Evolutionary conservation across 1,140 invertebrate species (phyloP).

Genomic region (Anastatus disparis): DNA sequence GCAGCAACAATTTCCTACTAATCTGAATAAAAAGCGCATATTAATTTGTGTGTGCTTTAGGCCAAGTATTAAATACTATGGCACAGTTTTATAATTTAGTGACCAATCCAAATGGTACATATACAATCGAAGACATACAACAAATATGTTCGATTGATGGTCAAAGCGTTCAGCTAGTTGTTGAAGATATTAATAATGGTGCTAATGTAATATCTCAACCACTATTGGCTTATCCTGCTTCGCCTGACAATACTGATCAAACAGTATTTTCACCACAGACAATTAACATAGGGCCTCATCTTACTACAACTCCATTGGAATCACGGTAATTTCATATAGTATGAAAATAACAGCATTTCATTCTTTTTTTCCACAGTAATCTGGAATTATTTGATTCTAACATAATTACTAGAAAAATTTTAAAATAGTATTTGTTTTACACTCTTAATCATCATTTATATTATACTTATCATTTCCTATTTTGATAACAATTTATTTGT

Average conservation of each 20-base stretch:
- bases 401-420: too few species aligned
- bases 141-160: constrained; percentile 58
- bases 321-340: constrained; percentile 56
- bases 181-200: constrained; percentile 60
- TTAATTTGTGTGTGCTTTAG: constrained; percentile 38
- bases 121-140: constrained; percentile 58
- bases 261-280: constrained; percentile 54
- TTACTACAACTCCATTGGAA: constrained; percentile 54
- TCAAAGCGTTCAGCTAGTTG: constrained; percentile 57
- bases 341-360: neutral
- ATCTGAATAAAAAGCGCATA: neutral
- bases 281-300: constrained; percentile 55
- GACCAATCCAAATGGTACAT: constrained; percentile 57
- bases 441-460: too few species aligned
- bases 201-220: constrained; percentile 52
- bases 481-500: too few species aligned
- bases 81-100: constrained; percentile 64
- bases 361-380: neutral
- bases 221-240: constrained; percentile 55
- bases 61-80: constrained; percentile 59
- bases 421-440: too few species aligned
- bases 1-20: constrained; percentile 44
- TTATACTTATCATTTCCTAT: too few species aligned
- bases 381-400: constrained; percentile 10
- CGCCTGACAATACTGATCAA: constrained; percentile 54